These are phyloP conservation scores for Chloroclystis v-ata DNA, from an alignment of 2,888 invertebrate species.

Conservation along the genomic window DNA sequence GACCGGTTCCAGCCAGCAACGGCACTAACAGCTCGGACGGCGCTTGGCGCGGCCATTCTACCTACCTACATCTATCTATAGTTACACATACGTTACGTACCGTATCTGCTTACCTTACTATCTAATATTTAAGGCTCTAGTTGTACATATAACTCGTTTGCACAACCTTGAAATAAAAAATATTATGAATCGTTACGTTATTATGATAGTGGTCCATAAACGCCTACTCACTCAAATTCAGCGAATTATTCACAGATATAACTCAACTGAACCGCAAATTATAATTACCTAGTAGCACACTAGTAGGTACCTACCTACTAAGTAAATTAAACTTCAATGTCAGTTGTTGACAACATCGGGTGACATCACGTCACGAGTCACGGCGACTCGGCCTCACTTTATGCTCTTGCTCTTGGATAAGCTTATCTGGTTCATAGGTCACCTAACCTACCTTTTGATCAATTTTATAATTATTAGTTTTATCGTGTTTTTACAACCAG, in stretches of 20 bases:
- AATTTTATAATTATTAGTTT: neutral
- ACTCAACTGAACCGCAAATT: slow-evolving; percentile 17
- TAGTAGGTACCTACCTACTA: no score
- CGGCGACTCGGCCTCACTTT: no score
- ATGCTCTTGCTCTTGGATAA: slow-evolving; percentile 7
- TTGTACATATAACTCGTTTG: no score
- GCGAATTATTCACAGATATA: slow-evolving; percentile 11
- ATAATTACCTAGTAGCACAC: no score
- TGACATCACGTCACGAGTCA: slow-evolving; percentile 18
- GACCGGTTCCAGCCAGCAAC: slow-evolving; percentile 20
- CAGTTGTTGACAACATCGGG: slow-evolving; percentile 12
- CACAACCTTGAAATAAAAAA: neutral
- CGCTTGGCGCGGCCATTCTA: neutral
- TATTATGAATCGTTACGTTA: neutral
- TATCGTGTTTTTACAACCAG: no score
- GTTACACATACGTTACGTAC: no score
- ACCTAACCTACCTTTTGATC: no score
- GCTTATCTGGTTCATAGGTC: neutral
- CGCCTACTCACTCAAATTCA: slow-evolving; percentile 8
- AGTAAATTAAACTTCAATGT: slow-evolving; percentile 19
- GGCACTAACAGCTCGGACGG: slow-evolving; percentile 6
- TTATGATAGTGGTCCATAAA: neutral
- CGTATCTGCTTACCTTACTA: no score
- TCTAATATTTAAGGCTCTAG: no score
- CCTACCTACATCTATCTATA: neutral